These are phyloP conservation scores for Actinia equina DNA, from an alignment of 64 coral and sea anemone genomes.

Conservation along the genomic window DNA sequence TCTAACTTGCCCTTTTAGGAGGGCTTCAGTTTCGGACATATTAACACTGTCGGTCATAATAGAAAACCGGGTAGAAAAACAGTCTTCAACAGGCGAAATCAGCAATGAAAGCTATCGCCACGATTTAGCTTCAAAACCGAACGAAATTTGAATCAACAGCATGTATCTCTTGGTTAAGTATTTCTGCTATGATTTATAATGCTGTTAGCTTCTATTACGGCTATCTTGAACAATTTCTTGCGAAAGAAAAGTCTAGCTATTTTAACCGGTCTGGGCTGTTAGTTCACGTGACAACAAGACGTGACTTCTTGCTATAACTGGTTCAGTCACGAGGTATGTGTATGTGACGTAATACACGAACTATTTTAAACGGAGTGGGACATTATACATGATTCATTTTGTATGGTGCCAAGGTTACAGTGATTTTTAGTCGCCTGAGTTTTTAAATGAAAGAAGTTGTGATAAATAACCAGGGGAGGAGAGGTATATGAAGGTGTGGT, in stretches of 20 bases:
- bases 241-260: not conserved
- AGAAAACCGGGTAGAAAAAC: not conserved
- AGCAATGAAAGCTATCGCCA: not conserved
- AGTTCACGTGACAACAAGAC: not conserved
- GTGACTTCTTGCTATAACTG: not conserved
- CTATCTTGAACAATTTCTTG: not conserved
- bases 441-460: too few species aligned
- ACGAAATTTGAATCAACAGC: too few species aligned
- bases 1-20: slow-evolving; percentile 17
- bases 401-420: too few species aligned
- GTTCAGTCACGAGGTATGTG: too few species aligned
- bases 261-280: not conserved
- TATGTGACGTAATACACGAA: too few species aligned
- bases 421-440: too few species aligned
- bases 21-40: slow-evolving; percentile 39
- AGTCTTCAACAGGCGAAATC: not conserved
- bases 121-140: not conserved
- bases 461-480: too few species aligned
- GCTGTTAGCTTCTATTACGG: not conserved
- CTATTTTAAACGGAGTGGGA: too few species aligned
- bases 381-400: too few species aligned
- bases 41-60: slow-evolving; percentile 38
- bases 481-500: too few species aligned
- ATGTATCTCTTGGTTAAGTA: not conserved
- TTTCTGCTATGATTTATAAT: not conserved